A percentile compares a stretch with the other conserved stretches of the same genome.
Conservation (phyloP, 2,113 vertebrate species). For the Trochalopteron elliotii region DNA sequence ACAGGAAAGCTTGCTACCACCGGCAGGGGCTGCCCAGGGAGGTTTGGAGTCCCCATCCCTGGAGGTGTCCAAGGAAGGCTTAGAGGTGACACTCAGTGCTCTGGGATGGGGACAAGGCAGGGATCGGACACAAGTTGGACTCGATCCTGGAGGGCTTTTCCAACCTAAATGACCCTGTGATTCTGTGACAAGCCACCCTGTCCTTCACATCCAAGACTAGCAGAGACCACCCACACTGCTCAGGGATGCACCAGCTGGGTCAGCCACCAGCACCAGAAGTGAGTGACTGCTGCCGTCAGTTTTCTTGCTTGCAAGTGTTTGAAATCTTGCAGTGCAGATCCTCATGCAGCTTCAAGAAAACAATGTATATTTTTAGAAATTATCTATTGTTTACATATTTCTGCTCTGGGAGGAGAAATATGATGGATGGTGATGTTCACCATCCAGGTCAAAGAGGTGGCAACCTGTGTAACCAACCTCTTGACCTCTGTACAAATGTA, state of each 20-base stretch:
- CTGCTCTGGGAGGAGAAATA: too few species aligned
- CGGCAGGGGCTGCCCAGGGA: background rate
- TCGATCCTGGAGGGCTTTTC: background rate
- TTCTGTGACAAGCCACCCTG: background rate
- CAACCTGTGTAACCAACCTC: too few species aligned
- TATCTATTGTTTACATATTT: too few species aligned
- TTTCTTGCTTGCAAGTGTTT: too few species aligned
- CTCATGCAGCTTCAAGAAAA: too few species aligned
- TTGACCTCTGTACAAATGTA: too few species aligned
- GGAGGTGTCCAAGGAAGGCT: background rate
- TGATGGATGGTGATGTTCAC: too few species aligned
- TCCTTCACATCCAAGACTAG: fast-evolving
- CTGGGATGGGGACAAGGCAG: background rate
- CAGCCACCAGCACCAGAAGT: background rate
- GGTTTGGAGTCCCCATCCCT: background rate
- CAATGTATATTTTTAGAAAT: too few species aligned
- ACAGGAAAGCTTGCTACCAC: background rate
- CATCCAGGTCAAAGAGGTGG: too few species aligned
- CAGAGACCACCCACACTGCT: background rate
- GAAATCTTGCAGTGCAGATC: too few species aligned
- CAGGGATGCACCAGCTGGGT: background rate
- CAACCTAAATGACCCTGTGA: background rate
- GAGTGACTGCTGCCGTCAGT: too few species aligned
- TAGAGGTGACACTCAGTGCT: background rate
- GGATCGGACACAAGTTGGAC: background rate